Conservation (phyloP, 2,888 invertebrate species). For the Drosophila mimetica region DNA sequence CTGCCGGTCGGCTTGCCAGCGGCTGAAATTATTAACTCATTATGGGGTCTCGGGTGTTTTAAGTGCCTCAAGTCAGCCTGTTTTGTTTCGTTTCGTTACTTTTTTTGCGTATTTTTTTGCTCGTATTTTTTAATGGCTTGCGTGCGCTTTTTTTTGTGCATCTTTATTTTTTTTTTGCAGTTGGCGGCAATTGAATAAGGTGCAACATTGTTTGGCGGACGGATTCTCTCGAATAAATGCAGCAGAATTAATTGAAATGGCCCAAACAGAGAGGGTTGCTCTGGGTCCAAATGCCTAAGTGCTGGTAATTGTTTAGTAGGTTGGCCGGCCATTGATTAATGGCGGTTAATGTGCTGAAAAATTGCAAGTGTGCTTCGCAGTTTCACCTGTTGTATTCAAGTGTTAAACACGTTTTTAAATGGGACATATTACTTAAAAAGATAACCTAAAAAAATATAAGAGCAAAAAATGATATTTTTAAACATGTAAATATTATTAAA, state of each 20-base stretch:
- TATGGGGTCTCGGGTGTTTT: constrained; percentile 43
- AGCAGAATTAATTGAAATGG: constrained; percentile 30
- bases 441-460: not conserved
- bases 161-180: constrained; percentile 16
- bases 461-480: too few relatives aligned
- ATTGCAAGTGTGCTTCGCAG: constrained; percentile 24
- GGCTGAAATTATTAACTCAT: constrained; percentile 55
- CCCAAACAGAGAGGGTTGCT: constrained; percentile 8
- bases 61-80: constrained; percentile 50
- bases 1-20: constrained; percentile 48
- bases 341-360: constrained; percentile 32
- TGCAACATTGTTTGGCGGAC: constrained; percentile 52
- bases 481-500: too few relatives aligned
- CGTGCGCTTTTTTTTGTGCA: constrained; percentile 33
- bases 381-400: constrained; percentile 10
- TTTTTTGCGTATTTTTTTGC: constrained; percentile 18
- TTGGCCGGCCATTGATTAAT: constrained; percentile 17
- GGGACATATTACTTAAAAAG: too few relatives aligned
- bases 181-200: constrained; percentile 42
- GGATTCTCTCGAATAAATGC: constrained; percentile 25
- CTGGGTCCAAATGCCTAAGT: constrained; percentile 12
- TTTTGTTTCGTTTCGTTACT: constrained; percentile 38
- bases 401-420: constrained; percentile 11
- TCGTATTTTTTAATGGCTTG: constrained; percentile 43
- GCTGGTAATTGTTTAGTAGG: constrained; percentile 30